Evolutionary conservation across 2,797 vertebrate genomes (phyloP).

Genomic region (Poeciliopsis paucimaculata): DNA sequence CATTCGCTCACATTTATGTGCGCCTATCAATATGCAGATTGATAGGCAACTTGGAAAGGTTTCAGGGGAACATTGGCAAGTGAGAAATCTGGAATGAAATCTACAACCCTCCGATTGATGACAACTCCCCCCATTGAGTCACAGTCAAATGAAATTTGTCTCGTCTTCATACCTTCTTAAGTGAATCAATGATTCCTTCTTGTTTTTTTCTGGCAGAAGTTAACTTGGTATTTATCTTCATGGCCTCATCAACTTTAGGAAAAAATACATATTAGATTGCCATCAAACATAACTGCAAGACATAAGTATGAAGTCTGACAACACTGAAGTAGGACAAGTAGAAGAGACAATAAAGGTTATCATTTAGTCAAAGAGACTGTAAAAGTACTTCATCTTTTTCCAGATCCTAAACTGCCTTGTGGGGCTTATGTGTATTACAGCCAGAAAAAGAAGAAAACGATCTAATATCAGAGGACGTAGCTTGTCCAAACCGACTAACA

Average conservation of each 20-base stretch:
- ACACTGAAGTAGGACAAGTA: constrained; percentile 1
- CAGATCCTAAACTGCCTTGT: background rate
- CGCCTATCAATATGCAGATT: no score
- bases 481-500: background rate
- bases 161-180: constrained; percentile 84
- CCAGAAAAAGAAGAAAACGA: background rate
- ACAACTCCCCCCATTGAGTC: no score
- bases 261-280: background rate
- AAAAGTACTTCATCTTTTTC: background rate
- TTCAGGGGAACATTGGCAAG: no score
- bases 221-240: constrained; percentile 87
- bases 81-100: no score
- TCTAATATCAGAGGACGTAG: background rate
- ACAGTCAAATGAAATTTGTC: no score
- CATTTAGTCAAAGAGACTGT: background rate
- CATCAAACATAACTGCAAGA: background rate
- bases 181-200: constrained; percentile 79
- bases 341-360: background rate
- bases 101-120: no score
- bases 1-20: no score
- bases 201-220: constrained; percentile 83
- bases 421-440: background rate
- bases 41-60: no score
- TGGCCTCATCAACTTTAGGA: constrained; percentile 87
- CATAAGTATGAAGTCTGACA: background rate